These are phyloP conservation scores for Paraescarpia echinospica DNA, from an alignment of 1,140 invertebrate species.

Conservation along the genomic window DNA sequence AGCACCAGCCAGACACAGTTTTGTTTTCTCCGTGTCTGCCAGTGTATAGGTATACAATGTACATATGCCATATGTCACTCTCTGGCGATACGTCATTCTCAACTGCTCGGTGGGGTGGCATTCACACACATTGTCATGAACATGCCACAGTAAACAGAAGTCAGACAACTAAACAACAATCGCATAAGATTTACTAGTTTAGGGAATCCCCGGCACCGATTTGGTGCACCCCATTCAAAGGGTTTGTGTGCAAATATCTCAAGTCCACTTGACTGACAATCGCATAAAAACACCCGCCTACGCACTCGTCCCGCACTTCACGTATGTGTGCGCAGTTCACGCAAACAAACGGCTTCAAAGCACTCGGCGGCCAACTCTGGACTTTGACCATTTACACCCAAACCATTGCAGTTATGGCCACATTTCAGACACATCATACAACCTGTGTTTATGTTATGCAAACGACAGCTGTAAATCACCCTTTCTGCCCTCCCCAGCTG, in stretches of 20 bases:
- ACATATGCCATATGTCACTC: not conserved
- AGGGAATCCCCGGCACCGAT: not conserved
- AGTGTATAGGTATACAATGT: no score
- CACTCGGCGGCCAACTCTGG: not conserved
- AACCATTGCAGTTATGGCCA: not conserved
- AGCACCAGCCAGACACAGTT: not conserved
- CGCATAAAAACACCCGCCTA: conserved; percentile 6
- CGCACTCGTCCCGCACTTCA: not conserved
- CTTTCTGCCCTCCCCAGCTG: no score
- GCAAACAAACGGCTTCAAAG: not conserved
- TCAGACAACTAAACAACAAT: not conserved
- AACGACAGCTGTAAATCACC: not conserved
- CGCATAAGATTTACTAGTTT: not conserved
- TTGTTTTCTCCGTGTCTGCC: not conserved
- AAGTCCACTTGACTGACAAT: not conserved
- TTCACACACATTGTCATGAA: not conserved
- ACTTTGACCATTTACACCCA: conserved; percentile 2
- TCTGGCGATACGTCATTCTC: not conserved
- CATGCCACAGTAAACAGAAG: not conserved
- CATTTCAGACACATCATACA: not conserved
- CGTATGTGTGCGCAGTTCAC: not conserved
- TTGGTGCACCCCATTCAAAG: not conserved
- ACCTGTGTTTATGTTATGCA: not conserved
- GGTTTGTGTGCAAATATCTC: not conserved
- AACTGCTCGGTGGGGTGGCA: not conserved